phyloP scores from a whole-genome alignment of 92 coral and sea anemone species.

The Scolanthus callimorphus region DNA sequence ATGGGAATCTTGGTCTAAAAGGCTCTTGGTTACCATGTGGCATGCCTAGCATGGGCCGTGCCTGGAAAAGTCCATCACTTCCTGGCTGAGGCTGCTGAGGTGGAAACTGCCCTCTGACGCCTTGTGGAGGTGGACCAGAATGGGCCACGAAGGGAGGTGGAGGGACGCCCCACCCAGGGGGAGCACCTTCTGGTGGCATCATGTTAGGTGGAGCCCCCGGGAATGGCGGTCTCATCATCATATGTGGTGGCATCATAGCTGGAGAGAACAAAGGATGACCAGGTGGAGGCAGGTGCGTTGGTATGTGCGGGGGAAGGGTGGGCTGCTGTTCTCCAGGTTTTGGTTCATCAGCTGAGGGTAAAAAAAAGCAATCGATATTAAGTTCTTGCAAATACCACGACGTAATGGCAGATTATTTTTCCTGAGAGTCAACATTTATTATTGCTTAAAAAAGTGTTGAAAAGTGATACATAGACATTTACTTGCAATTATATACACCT shows the following conservation, averaged over 20 bases:
- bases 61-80: conserved; percentile 49
- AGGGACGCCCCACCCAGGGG: conserved; percentile 46
- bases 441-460: too few relatives aligned
- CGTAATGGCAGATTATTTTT: too few relatives aligned
- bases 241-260: conserved; percentile 62
- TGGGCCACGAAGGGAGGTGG: conserved; percentile 34
- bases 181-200: conserved; percentile 46
- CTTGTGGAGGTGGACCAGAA: conserved; percentile 53
- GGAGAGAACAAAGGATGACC: conserved; percentile 73
- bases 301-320: conserved; percentile 57
- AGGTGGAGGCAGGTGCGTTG: conserved; percentile 73
- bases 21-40: conserved; percentile 21
- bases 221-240: conserved; percentile 81
- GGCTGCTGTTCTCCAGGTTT: too few relatives aligned
- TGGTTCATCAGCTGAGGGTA: too few relatives aligned
- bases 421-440: too few relatives aligned
- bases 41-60: conserved; percentile 35
- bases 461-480: too few relatives aligned
- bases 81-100: conserved; percentile 38
- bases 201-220: conserved; percentile 65
- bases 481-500: too few relatives aligned
- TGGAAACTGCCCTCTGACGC: conserved; percentile 33
- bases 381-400: too few relatives aligned
- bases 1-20: too few relatives aligned
- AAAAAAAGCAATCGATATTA: too few relatives aligned